Conservation (phyloP, 2,797 vertebrate genomes). For the Dendrocincla fuliginosa region DNA sequence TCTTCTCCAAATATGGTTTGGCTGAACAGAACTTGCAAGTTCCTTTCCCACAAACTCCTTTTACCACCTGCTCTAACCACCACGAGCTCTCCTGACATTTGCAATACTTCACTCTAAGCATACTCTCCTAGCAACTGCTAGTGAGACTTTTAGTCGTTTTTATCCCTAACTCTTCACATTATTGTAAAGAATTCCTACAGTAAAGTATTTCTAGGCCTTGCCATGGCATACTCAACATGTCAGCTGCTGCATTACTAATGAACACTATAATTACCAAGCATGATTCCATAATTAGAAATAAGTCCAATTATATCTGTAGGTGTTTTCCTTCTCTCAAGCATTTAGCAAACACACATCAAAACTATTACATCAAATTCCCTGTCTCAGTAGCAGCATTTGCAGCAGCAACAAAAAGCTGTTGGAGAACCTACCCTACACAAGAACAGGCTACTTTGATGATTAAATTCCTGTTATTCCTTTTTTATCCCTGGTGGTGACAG, state of each 20-base stretch:
- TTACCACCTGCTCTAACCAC: not conserved
- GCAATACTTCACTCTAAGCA: not conserved
- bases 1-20: conserved; percentile 49
- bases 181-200: not conserved
- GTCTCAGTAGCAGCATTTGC: not conserved
- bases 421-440: not conserved
- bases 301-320: not conserved
- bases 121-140: not conserved
- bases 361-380: not conserved
- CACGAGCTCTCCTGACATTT: not conserved
- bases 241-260: not conserved
- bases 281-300: not conserved
- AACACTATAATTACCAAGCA: not conserved
- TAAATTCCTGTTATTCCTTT: not conserved
- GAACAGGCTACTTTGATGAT: not conserved
- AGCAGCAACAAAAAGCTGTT: not conserved
- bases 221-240: not conserved
- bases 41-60: conserved; percentile 11
- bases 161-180: not conserved
- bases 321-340: not conserved
- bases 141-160: not conserved
- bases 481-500: not conserved
- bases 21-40: not conserved
- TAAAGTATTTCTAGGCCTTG: not conserved
- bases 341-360: not conserved